phyloP scores from a whole-genome alignment of 2,797 vertebrate species.

The Pangasius larnaudii region DNA sequence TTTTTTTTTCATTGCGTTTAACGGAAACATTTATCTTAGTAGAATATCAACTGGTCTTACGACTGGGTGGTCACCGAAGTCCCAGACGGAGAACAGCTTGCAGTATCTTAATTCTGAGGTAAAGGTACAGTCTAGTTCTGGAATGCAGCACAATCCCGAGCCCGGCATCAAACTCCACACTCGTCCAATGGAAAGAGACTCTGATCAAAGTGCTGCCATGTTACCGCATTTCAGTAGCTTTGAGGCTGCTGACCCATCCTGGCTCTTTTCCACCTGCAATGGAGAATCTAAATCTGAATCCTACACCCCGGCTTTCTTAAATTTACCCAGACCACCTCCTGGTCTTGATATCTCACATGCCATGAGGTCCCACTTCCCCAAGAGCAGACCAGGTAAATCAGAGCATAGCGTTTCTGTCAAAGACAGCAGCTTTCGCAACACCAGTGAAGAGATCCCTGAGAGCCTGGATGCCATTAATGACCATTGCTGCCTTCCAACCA shows the following conservation, averaged over 20 bases:
- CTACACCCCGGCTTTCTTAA: constrained; percentile 66
- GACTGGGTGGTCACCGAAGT: constrained; percentile 81
- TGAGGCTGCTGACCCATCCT: constrained; percentile 77
- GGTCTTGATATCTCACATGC: constrained; percentile 74
- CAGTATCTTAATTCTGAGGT: constrained; percentile 77
- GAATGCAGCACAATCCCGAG: constrained; percentile 69
- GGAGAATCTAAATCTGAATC: constrained; percentile 70
- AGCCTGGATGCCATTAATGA: constrained; percentile 55
- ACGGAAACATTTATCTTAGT: constrained; percentile 32
- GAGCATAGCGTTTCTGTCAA: constrained; percentile 69
- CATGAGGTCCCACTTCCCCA: constrained; percentile 71
- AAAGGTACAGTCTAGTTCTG: constrained; percentile 72
- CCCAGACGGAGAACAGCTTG: constrained; percentile 70
- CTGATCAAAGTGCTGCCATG: constrained; percentile 75
- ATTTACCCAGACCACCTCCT: constrained; percentile 71
- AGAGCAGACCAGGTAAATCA: constrained; percentile 64
- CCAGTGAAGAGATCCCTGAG: constrained; percentile 65
- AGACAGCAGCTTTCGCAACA: constrained; percentile 69
- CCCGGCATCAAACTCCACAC: constrained; percentile 63
- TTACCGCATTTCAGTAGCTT: constrained; percentile 70
- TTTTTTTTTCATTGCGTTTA: neutral
- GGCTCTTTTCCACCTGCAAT: constrained; percentile 72
- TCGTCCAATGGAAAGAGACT: constrained; percentile 67
- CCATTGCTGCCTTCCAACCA: constrained; percentile 56
- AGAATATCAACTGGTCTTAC: constrained; percentile 80